Evolutionary conservation across 2,797 vertebrate genomes (phyloP), one percentile per base, ranked within the genome.

Genomic region (Sebastes umbrosus): DNA sequence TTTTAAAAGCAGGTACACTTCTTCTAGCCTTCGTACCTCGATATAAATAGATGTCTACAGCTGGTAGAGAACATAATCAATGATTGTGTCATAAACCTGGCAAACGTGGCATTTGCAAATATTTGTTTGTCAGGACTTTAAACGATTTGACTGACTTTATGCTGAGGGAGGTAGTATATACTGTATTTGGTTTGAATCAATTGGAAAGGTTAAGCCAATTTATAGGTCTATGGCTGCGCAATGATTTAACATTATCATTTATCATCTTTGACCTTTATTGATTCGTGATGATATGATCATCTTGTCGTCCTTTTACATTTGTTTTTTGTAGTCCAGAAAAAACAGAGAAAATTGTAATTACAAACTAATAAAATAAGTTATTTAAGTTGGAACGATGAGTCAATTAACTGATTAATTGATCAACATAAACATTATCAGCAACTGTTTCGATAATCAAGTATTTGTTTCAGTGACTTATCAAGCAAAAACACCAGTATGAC

Each of bases 141-240:
- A 71, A 59, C 22, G 4, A 52, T 75, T 60, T 22, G 1, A 43
- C n/a, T 55, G 20, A 27, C 34, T 63, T 69, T 32, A 16, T 50
- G 43, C 43, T 52, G 72, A 60, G 24, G 22, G 34, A 79, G 9
- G 65, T 16, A 22, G 36, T 36, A 18, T 13, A 36, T 69, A 43
- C 14, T 43, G 39, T 43, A 58, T 69, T 73, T 63, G 11, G 32
- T 77, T 63, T 64, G 11, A n/a, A 29, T 79, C 22, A 13, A 2
- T 79, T 29, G 68, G 32, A 82, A 87, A 81, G 52, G 66, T 80
- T 46, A 70, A 59, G 6, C 9, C 8, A 8, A 10, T 82, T 64
- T 27, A 32, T 62, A 29, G n/a, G 12, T 79, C 31, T 18, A 16
- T 3, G 14, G 13, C 58, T 25, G 39, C 10, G 1, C 27, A 7